phyloP scores from a whole-genome alignment of 1,140 invertebrate species.

The Listronotus oregonensis region DNA sequence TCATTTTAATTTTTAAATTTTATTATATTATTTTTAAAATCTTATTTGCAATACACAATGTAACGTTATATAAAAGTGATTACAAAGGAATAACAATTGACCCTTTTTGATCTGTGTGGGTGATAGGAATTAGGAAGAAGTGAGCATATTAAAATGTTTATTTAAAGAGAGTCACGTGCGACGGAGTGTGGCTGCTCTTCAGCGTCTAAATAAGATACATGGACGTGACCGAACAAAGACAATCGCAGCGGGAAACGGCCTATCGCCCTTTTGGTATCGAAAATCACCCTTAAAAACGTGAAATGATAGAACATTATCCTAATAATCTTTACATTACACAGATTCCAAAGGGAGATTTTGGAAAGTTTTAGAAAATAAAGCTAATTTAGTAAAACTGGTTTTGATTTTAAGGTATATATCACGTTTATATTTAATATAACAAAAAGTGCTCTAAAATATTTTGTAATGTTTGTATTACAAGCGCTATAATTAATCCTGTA shows the following conservation, averaged over 20 bases:
- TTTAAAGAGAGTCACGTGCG: constrained; percentile 39
- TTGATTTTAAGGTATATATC: constrained; percentile 3
- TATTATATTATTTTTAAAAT: too few relatives aligned
- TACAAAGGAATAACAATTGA: constrained; percentile 10
- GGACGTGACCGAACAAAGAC: constrained; percentile 41
- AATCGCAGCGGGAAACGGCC: constrained; percentile 37
- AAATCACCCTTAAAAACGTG: constrained; percentile 23
- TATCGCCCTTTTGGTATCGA: constrained; percentile 36
- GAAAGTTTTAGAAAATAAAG: constrained; percentile 10
- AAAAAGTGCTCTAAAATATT: too few relatives aligned
- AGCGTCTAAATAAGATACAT: constrained; percentile 27
- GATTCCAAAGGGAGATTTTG: constrained; percentile 20
- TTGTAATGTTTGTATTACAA: too few relatives aligned
- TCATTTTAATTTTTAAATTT: too few relatives aligned
- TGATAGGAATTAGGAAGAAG: constrained; percentile 21
- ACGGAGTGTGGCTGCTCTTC: constrained; percentile 19
- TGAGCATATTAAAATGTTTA: constrained; percentile 39
- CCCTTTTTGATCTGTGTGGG: constrained; percentile 20
- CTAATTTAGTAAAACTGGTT: constrained; percentile 15
- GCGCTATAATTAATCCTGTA: too few relatives aligned
- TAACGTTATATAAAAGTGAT: background rate
- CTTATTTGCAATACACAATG: too few relatives aligned
- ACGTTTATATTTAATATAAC: too few relatives aligned
- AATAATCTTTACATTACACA: constrained; percentile 22
- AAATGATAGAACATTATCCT: constrained; percentile 24